Conservation (phyloP, 2,888 invertebrate species). For the Lepetodrilus schrolli region DNA sequence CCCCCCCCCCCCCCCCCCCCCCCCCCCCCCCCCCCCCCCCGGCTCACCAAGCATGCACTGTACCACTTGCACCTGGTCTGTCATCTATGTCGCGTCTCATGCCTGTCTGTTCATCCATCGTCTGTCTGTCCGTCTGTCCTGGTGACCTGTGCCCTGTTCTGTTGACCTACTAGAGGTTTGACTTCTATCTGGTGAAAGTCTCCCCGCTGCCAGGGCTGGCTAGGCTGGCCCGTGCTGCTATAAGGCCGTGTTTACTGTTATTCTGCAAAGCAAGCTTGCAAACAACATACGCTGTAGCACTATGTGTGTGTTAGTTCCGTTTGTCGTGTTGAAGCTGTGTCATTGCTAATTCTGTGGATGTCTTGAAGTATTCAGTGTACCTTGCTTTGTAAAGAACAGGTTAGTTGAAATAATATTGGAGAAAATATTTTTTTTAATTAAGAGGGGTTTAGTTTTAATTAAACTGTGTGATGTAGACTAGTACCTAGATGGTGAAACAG, state of each 20-base stretch:
- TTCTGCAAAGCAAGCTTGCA: conserved; percentile 30
- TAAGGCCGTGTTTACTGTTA: not conserved
- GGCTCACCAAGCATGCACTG: not conserved
- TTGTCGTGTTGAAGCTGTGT: not conserved
- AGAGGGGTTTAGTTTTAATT: too few relatives aligned
- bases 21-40: not conserved
- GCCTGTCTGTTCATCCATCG: not conserved
- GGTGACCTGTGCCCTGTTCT: conserved; percentile 29
- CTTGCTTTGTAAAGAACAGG: not conserved
- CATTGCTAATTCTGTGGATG: not conserved
- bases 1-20: not conserved
- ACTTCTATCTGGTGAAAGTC: not conserved
- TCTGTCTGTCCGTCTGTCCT: not conserved
- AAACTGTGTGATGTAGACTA: too few relatives aligned
- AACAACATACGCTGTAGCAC: not conserved
- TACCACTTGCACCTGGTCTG: not conserved
- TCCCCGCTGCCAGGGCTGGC: not conserved
- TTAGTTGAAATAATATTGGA: too few relatives aligned
- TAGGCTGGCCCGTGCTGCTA: too few relatives aligned
- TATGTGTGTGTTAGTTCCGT: conserved; percentile 2
- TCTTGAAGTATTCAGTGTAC: not conserved
- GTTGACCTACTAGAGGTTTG: conserved; percentile 21
- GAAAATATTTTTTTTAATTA: too few relatives aligned
- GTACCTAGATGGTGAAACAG: too few relatives aligned
- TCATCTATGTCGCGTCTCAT: not conserved